Evolutionary conservation across 1,140 invertebrate species (phyloP).

Genomic region (Neotoxoptera formosana): DNA sequence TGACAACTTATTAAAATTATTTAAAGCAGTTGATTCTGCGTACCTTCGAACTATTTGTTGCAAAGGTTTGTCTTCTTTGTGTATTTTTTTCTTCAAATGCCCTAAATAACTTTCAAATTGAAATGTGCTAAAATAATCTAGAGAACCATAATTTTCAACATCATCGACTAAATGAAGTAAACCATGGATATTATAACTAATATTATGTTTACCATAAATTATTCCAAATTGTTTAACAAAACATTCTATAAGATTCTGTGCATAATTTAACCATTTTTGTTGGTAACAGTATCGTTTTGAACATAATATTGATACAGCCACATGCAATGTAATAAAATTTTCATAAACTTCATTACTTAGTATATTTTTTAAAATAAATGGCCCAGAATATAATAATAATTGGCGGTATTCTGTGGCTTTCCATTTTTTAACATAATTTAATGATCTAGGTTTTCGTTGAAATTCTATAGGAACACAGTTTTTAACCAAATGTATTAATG

Average conservation of each 20-base stretch:
- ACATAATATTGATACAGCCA: constrained; percentile 28
- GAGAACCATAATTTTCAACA: not conserved
- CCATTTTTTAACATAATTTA: constrained; percentile 61
- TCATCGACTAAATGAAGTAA: not conserved
- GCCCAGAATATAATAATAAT: constrained; percentile 64
- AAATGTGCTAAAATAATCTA: no score
- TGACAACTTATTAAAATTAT: no score
- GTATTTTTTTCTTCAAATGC: no score
- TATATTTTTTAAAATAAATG: constrained; percentile 61
- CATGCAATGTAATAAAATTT: constrained; percentile 1
- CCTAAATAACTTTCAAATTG: no score
- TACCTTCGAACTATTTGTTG: no score
- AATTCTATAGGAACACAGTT: constrained; percentile 61
- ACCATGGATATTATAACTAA: not conserved
- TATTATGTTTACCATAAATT: constrained; percentile 9
- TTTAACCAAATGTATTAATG: constrained; percentile 54
- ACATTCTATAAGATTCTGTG: no score
- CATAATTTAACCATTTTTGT: no score
- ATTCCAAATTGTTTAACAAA: no score
- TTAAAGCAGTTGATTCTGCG: no score
- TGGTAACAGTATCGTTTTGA: not conserved
- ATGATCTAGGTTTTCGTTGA: constrained; percentile 60
- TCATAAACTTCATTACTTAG: constrained; percentile 18
- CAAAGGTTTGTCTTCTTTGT: no score
- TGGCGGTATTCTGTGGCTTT: constrained; percentile 63